phyloP scores from a whole-genome alignment of 37 sponge, comb jelly and placozoan species.

The Halichondria panicea region DNA sequence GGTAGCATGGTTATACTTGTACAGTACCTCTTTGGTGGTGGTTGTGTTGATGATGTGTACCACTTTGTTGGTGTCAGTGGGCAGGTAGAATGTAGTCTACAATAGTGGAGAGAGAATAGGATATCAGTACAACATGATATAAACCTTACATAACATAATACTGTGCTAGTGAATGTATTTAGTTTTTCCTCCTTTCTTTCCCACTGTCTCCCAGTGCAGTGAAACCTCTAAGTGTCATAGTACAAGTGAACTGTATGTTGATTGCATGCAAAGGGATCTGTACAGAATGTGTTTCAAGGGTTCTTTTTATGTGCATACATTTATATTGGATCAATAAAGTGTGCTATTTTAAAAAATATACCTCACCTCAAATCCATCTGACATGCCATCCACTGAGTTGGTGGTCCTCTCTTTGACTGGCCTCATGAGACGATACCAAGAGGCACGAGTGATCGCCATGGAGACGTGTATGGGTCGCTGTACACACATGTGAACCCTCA shows the following conservation, averaged over 20 bases:
- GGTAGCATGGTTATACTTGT: no score
- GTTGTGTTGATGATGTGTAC: conserved; percentile 73
- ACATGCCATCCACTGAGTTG: conserved; percentile 45
- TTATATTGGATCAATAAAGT: not conserved
- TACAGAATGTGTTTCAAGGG: no score
- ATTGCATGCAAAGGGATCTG: no score
- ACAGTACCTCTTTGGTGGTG: conserved; percentile 73
- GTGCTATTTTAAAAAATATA: no score
- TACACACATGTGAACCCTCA: conserved; percentile 81
- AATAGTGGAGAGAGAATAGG: not conserved
- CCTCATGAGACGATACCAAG: conserved; percentile 80
- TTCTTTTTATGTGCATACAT: not conserved
- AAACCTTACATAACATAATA: no score
- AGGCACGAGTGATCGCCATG: conserved; percentile 69
- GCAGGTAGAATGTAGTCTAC: conserved; percentile 77
- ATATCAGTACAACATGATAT: no score
- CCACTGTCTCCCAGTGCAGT: no score
- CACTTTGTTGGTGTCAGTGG: conserved; percentile 75
- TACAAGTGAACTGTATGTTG: no score
- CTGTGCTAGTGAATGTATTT: no score
- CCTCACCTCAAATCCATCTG: conserved; percentile 69
- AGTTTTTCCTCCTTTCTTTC: no score
- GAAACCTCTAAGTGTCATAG: no score
- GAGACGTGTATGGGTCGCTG: conserved; percentile 82
- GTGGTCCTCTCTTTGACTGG: conserved; percentile 63